phyloP scores from a whole-genome alignment of 1,140 invertebrate species.

The Periplaneta americana region DNA sequence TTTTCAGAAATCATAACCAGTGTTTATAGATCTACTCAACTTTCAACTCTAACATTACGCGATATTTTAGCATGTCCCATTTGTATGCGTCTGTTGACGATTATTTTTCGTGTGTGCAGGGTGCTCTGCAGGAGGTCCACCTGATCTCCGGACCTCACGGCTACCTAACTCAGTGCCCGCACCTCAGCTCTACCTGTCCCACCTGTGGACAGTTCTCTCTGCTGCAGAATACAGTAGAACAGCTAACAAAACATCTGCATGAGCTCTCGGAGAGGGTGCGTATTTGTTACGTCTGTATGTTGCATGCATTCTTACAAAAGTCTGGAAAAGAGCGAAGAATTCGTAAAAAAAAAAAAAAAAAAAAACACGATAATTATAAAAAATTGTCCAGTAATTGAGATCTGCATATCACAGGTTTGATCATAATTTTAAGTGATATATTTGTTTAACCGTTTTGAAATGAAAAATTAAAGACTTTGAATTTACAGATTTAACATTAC shows the following conservation, averaged over 20 bases:
- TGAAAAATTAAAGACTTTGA: too few species aligned
- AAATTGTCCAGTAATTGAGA: too few species aligned
- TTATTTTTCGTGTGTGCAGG: slow-evolving; percentile 47
- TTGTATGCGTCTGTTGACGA: background rate
- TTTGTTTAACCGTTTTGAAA: too few species aligned
- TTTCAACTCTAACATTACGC: background rate
- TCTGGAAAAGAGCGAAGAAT: too few species aligned
- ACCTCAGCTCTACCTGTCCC: slow-evolving; percentile 78
- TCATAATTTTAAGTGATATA: too few species aligned
- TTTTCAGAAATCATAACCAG: background rate
- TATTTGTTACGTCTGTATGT: too few species aligned
- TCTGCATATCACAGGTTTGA: too few species aligned
- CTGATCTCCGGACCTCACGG: slow-evolving; percentile 79
- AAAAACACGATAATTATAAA: too few species aligned
- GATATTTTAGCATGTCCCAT: background rate
- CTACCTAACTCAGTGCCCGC: slow-evolving; percentile 79
- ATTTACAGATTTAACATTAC: too few species aligned
- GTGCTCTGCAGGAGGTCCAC: slow-evolving; percentile 80
- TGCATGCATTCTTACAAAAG: too few species aligned
- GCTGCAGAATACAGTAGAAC: slow-evolving; percentile 67
- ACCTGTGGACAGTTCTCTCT: slow-evolving; percentile 83
- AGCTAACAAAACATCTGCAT: slow-evolving; percentile 57
- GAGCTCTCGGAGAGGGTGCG: slow-evolving; percentile 62
- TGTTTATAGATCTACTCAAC: too few species aligned
- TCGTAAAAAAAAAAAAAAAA: too few species aligned